phyloP scores from a whole-genome alignment of 2,888 invertebrate genomes.

The Eucera pruinosa region DNA sequence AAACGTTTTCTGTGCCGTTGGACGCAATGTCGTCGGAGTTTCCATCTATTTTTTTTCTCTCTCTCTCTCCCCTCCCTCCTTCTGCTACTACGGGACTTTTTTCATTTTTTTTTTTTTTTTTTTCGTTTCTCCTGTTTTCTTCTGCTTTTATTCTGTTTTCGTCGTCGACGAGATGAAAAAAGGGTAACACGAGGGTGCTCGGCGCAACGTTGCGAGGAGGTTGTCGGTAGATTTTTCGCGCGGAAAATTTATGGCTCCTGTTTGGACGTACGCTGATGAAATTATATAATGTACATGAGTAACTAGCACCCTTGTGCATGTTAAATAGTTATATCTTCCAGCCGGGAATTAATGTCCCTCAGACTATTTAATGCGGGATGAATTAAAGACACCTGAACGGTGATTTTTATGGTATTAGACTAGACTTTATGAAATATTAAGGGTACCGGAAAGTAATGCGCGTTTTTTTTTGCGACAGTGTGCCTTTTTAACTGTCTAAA shows the following conservation, averaged over 20 bases:
- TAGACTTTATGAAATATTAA: no score
- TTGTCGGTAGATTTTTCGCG: constrained; percentile 48
- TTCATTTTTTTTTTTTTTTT: background rate
- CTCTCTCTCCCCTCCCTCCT: background rate
- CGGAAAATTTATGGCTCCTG: constrained; percentile 47
- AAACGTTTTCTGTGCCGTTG: constrained; percentile 44
- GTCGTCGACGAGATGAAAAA: constrained; percentile 16
- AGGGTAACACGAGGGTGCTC: constrained; percentile 41
- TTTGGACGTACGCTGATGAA: constrained; percentile 6
- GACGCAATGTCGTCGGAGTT: constrained; percentile 48
- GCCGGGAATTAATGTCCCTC: background rate
- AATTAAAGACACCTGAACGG: background rate
- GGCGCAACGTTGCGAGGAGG: constrained; percentile 30
- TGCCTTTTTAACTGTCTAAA: no score
- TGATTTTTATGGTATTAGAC: no score
- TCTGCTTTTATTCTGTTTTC: constrained; percentile 10
- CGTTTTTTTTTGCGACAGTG: no score
- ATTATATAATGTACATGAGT: constrained; percentile 7
- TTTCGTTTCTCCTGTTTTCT: background rate
- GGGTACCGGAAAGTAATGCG: no score
- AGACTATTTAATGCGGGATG: background rate
- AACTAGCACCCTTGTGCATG: background rate
- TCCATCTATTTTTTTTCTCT: constrained; percentile 39
- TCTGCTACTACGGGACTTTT: constrained; percentile 5
- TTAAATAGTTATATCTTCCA: background rate